A percentile compares a stretch with the other conserved stretches of the same genome.
phyloP scores from a whole-genome alignment of 2,888 invertebrate genomes.

The Cheilosia grossa region DNA sequence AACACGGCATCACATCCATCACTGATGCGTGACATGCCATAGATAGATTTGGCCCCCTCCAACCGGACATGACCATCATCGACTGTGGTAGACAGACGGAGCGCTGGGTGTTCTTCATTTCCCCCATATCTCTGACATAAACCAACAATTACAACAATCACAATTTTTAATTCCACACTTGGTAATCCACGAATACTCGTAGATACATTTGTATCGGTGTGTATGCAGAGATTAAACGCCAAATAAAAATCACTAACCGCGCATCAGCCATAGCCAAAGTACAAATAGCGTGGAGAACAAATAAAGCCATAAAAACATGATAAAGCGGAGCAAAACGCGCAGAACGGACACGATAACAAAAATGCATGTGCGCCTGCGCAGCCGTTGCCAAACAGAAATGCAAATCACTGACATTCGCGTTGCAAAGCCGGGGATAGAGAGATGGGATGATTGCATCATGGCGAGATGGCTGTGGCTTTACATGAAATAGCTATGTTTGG shows the following conservation, averaged over 20 bases:
- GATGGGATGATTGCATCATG: constrained; percentile 66
- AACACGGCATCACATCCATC: constrained; percentile 50
- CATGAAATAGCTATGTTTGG: constrained; percentile 49
- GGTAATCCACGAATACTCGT: neutral
- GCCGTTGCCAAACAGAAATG: constrained; percentile 53
- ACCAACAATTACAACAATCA: constrained; percentile 53
- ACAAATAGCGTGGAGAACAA: constrained; percentile 40
- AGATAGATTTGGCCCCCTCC: neutral
- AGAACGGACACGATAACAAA: constrained; percentile 36
- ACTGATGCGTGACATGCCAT: constrained; percentile 60
- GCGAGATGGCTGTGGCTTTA: constrained; percentile 48
- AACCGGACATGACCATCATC: constrained; percentile 67
- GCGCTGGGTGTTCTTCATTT: constrained; percentile 24
- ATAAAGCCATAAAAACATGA: constrained; percentile 47
- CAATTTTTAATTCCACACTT: constrained; percentile 39
- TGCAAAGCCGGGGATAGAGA: constrained; percentile 40
- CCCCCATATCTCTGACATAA: neutral
- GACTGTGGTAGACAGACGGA: constrained; percentile 4
- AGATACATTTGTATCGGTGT: constrained; percentile 12
- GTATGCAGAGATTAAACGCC: constrained; percentile 56
- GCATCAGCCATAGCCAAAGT: neutral
- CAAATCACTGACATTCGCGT: constrained; percentile 62
- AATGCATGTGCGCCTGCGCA: neutral
- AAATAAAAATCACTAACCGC: constrained; percentile 44
- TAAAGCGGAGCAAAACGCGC: constrained; percentile 42